These are phyloP conservation scores for Borostomias antarcticus DNA, from an alignment of 2,797 vertebrate species.

Conservation along the genomic window DNA sequence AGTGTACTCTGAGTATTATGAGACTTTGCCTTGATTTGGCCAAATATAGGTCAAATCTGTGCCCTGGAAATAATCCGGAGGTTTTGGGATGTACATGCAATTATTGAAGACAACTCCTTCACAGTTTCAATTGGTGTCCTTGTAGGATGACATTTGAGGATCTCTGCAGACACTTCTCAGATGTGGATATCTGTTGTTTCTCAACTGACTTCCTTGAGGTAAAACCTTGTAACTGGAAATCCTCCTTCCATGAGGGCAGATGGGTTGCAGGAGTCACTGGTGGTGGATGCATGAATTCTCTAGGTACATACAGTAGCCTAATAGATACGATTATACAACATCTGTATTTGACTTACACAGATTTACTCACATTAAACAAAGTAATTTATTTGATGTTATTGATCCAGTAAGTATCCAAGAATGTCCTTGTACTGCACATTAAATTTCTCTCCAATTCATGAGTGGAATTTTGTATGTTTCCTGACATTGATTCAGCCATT, in stretches of 20 bases:
- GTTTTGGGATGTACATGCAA: not conserved
- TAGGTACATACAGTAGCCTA: slow-evolving; percentile 55
- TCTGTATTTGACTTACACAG: no score
- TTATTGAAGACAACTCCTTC: not conserved
- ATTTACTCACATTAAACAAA: no score
- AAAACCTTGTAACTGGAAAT: slow-evolving; percentile 75
- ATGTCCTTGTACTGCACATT: no score
- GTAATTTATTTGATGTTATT: no score
- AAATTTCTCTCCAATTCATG: no score
- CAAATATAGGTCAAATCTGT: no score
- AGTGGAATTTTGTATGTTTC: no score
- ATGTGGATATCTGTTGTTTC: slow-evolving; percentile 83
- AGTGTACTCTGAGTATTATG: no score
- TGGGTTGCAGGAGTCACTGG: slow-evolving; percentile 84
- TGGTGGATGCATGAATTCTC: slow-evolving; percentile 72
- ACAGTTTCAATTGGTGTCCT: slow-evolving; percentile 20
- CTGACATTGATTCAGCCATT: not conserved
- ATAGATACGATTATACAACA: no score
- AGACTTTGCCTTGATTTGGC: no score
- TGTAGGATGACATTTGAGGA: slow-evolving; percentile 83
- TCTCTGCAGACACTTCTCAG: slow-evolving; percentile 74
- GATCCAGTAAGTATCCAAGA: no score
- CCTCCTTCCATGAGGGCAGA: slow-evolving; percentile 71
- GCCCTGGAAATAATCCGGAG: no score
- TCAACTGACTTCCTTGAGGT: slow-evolving; percentile 81